Evolutionary conservation across 2,113 vertebrate genomes (phyloP), one percentile per base, ranked within the genome.

Genomic region (Alethe castanea): DNA sequence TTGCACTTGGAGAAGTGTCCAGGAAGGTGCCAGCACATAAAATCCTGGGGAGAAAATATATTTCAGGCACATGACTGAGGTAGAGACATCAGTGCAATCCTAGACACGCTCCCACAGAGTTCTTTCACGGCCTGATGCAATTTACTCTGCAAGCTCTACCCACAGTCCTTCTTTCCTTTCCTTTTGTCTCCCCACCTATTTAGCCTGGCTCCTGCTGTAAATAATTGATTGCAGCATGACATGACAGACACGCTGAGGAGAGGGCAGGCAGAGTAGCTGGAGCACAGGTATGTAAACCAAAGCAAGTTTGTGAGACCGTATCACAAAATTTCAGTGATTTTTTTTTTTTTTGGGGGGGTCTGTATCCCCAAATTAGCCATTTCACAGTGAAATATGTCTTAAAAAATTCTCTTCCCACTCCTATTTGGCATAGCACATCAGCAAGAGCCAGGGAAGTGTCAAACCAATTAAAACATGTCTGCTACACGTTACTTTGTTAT

Each of bases 141-240:
- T 90, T 92, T 40, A 73, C 45, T 70, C 76, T 80, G 79, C 50
- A 73, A 66, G 33, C n/a, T 76, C 86, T 83, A 64, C 60, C 71
- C 44, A 22, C 1, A 83, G 86, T 22, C 35, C 45, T 70, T 17
- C 80, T 91, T 72, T 17, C 59, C 87, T 73, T 70, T 83, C 93
- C 92, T 88, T 95, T 96, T 93, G 80, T 95, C 83, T 94, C 77
- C 60, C 69, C 70, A 42, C 64, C 86, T 90, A 35, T 90, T 90
- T 57, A 90, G 60, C 28, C 26, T 45, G 67, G 67, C 67, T 90
- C 69, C 82, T 78, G 33, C 35, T 88, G 42, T 94, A 88, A 95
- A 97, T 97, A 81, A 96, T 91, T 94, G 56, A 97, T 78, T 38
- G 76, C 50, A 59, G 52, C 38, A 13, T 9, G 65, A 79, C 85